phyloP scores from a whole-genome alignment of 2,797 vertebrate species.

The Mallotus villosus region DNA sequence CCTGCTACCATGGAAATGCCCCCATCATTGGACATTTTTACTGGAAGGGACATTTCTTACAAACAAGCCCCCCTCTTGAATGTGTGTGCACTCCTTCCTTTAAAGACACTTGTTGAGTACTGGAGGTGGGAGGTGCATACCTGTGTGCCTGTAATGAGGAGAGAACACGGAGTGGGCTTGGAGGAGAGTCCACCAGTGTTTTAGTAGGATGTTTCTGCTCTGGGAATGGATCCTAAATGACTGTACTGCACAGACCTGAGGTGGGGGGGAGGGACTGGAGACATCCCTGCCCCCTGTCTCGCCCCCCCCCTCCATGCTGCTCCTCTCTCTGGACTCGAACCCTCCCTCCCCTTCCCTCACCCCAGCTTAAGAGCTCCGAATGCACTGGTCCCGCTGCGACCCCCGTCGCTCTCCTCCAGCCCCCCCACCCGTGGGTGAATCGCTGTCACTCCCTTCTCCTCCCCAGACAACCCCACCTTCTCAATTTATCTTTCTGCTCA shows the following conservation, averaged over 20 bases:
- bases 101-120: constrained; percentile 63
- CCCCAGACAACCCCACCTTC: constrained; percentile 55
- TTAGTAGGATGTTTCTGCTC: constrained; percentile 62
- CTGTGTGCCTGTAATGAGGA: constrained; percentile 73
- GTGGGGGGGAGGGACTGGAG: neutral
- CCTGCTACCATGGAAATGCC: constrained; percentile 48
- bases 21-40: constrained; percentile 51
- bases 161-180: constrained; percentile 54
- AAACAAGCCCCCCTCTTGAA: constrained; percentile 65
- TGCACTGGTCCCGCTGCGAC: constrained; percentile 7
- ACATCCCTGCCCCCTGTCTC: constrained; percentile 36
- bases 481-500: constrained; percentile 70
- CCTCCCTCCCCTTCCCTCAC: constrained; percentile 46
- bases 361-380: constrained; percentile 7
- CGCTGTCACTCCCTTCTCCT: constrained; percentile 12
- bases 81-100: constrained; percentile 72
- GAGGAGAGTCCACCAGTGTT: constrained; percentile 48
- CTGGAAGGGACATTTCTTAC: constrained; percentile 56
- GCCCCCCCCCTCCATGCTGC: constrained; percentile 46
- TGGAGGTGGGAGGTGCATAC: constrained; percentile 64
- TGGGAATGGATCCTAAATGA: constrained; percentile 50
- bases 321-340: constrained; percentile 51
- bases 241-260: constrained; percentile 1
- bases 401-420: constrained; percentile 21
- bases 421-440: constrained; percentile 28